phyloP scores from a whole-genome alignment of 2,888 invertebrate species.

The Philopedon plagiatum region DNA sequence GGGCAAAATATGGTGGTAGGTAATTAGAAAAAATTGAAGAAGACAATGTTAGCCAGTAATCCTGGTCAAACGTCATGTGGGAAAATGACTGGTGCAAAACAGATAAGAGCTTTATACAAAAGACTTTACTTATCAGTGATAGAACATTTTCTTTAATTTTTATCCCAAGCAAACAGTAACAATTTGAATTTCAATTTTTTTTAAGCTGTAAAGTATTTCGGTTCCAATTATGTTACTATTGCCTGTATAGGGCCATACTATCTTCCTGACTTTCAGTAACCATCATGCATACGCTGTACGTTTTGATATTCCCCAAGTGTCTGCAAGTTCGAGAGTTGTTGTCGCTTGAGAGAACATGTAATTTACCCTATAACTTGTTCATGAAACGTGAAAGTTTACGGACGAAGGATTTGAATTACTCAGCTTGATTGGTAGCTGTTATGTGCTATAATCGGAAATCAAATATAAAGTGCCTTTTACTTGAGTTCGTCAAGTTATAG shows the following conservation, averaged over 20 bases:
- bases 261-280: neutral
- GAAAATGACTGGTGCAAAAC: no score
- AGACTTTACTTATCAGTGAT: no score
- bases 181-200: neutral
- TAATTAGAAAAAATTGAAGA: no score
- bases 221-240: neutral
- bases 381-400: conserved; percentile 32
- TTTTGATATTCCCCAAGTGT: conserved; percentile 31
- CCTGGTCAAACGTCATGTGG: no score
- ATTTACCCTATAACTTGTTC: conserved; percentile 20
- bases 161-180: no score
- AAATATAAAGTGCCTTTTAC: neutral
- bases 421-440: conserved; percentile 7
- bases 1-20: no score
- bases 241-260: neutral
- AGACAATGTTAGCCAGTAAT: no score
- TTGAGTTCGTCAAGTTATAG: neutral
- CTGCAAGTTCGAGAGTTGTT: conserved; percentile 25
- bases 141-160: no score
- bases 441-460: neutral
- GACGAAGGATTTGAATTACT: conserved; percentile 24
- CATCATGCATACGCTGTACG: neutral
- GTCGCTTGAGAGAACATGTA: conserved; percentile 31
- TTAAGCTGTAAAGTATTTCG: neutral
- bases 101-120: no score